Base-by-base conservation (phyloP, 2,113 vertebrate genomes). In the Ophiodon elongatus region DNA sequence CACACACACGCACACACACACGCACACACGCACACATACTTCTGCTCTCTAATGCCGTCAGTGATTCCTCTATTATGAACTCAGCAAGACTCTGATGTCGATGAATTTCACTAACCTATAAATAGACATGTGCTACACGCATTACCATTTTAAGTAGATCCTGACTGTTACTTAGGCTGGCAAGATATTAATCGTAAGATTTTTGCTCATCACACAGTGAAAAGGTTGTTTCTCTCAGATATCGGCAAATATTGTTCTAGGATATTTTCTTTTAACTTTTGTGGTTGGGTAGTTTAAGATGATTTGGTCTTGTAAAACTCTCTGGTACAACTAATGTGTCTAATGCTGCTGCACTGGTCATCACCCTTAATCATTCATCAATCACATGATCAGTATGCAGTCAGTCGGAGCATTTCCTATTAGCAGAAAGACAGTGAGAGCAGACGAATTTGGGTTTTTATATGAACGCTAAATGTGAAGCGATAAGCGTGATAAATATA, bases 51-150 rank as follows among this genome's bases (percentile, higher is more conserved):
- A 25, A 25, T 52, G 21, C 7, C 10, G 13, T 63, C 21, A 6
- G 35, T 35, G n/a, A 59, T 45, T 14, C 14, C 35, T 82, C 25
- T 21, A 9, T 45, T 62, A 65, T 76, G 57, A 71, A 17, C 33
- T 64, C 43, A n/a, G 27, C 25, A 15, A 71, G 59, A 43, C 17
- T 83, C 4, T 63, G 39, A 63, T 64, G 57, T 43, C 45, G 29
- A 59, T 63, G 31, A 65, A 35, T 64, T 33, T 45, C 27, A 43
- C 6, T 41, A 15, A 21, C 8, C 43, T 52, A 27, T 54, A 76
- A 78, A 73, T 59, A 77, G 47, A 50, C 43, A 4, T 41, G n/a
- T 65, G 59, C 59, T 33, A 19, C 54, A 57, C 54, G 27, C 8
- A 35, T 63, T 29, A 59, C 2, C 25, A 29, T 15, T 15, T 29